Base-by-base conservation (phyloP, 2,888 invertebrate species). In the Amiota mariae region DNA sequence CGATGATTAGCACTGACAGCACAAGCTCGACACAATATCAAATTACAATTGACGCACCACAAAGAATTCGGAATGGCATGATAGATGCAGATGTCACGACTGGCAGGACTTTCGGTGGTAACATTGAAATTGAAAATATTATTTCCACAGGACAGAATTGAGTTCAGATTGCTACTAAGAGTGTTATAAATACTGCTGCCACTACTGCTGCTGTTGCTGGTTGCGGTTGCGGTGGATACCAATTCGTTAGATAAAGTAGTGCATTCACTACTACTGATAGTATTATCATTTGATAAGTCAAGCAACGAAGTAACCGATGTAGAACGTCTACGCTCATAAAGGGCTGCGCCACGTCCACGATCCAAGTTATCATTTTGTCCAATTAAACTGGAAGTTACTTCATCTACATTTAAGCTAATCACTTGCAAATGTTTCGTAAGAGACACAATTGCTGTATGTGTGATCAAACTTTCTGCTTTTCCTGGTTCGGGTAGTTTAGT, bases 11-110 rank as follows among this genome's bases (percentile, higher is more conserved):
- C 91, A 57, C 92, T 93, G 24, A 92, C 91, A 63, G 93, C 93
- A 88, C 94, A 94, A 46, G 93, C 93, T 77, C 93, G 91, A 85
- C 94, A 94, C 49, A 94, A 91, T 77, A 92, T 91, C 74, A 91
- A 89, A 79, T 92, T 91, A 88, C 94, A 94, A 73, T 92, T 92
- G 81, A 92, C 92, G 88, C 94, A 94, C 94, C 94, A 94, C 75
- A 93, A 90, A 36, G 93, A 92, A 82, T 93, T 91, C 71, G 94
- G 94, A 93, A 94, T 94, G 78, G 93, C 93, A 88, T 94, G 94
- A 77, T 93, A 93, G 89, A 93, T 92, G 88, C 94, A 94, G 87
- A 93, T 93, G 88, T 94, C 94, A 20, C 81, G 84, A 64, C 74
- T 73, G 70, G 73, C 71, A 57, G 73, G 75, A 73, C 78, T 73